Percentiles rank a stretch among this genome's conserved stretches.
These are phyloP conservation scores for Pentalonia nigronervosa DNA, from an alignment of 1,140 invertebrate genomes.

Conservation along the genomic window DNA sequence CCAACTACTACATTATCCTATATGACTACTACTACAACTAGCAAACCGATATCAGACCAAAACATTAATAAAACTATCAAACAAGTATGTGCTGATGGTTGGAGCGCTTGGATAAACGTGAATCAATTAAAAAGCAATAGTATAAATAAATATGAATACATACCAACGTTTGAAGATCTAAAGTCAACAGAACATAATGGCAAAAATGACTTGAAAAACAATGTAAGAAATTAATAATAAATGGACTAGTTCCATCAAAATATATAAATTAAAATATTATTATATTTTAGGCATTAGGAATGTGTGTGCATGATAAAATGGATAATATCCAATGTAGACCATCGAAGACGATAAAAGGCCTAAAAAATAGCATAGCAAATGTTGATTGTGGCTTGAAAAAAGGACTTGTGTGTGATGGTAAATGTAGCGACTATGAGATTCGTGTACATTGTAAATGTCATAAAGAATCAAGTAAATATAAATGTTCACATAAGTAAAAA, in stretches of 20 bases:
- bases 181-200: background rate
- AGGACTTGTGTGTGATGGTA: slow-evolving; percentile 73
- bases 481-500: background rate
- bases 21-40: slow-evolving; percentile 61
- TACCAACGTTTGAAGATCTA: slow-evolving; percentile 21
- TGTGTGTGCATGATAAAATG: slow-evolving; percentile 67
- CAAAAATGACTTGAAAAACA: background rate
- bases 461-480: slow-evolving; percentile 59
- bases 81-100: background rate
- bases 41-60: slow-evolving; percentile 30
- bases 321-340: slow-evolving; percentile 78
- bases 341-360: slow-evolving; percentile 62
- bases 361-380: slow-evolving; percentile 63
- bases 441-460: slow-evolving; percentile 74
- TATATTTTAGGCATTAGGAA: slow-evolving; percentile 1
- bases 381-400: slow-evolving; percentile 77
- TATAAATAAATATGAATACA: background rate
- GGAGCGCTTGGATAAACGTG: slow-evolving; percentile 53
- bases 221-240: background rate
- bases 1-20: slow-evolving; percentile 49
- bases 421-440: slow-evolving; percentile 77
- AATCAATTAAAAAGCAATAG: slow-evolving; percentile 62
- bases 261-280: background rate
- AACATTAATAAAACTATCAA: background rate
- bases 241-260: background rate